A percentile compares a stretch with the other conserved stretches of the same genome.
These are phyloP conservation scores for Sylvia borin DNA, from an alignment of 2,797 vertebrate species.

Conservation along the genomic window DNA sequence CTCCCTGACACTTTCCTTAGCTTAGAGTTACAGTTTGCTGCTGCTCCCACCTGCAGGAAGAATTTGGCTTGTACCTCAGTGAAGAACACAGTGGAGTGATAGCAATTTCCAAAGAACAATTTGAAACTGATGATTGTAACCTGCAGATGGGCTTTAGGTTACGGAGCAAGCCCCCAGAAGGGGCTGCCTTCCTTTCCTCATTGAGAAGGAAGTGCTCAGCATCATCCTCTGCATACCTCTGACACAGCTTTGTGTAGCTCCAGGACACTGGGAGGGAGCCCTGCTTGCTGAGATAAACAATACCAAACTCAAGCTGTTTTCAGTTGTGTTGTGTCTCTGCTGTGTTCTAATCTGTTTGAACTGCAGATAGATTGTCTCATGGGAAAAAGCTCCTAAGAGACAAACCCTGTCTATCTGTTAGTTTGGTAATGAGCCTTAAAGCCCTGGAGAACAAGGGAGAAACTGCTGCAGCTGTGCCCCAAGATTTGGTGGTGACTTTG, in stretches of 20 bases:
- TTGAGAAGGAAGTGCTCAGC: not conserved
- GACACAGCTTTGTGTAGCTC: not conserved
- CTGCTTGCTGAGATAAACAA: not conserved
- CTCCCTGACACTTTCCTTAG: not conserved
- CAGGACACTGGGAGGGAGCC: not conserved
- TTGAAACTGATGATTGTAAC: not conserved
- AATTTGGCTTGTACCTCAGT: not conserved
- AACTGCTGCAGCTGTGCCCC: not conserved
- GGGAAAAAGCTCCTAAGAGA: not conserved
- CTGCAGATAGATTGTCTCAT: not conserved
- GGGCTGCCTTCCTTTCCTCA: not conserved
- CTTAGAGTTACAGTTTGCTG: not conserved
- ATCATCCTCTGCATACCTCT: not conserved
- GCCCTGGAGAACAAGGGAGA: not conserved
- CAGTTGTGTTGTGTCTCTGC: not conserved
- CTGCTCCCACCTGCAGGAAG: not conserved
- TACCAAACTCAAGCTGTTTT: not conserved
- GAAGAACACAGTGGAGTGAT: not conserved
- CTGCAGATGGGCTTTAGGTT: not conserved
- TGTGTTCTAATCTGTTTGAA: constrained; percentile 9
- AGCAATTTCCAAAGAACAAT: not conserved
- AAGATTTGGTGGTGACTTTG: not conserved
- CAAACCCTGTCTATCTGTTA: not conserved
- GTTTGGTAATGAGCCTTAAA: not conserved
- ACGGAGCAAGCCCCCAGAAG: rapidly evolving